Evolutionary conservation across 2,888 invertebrate genomes (phyloP), one percentile per base, ranked within the genome.

Genomic region (Tricholauxania praeusta): DNA sequence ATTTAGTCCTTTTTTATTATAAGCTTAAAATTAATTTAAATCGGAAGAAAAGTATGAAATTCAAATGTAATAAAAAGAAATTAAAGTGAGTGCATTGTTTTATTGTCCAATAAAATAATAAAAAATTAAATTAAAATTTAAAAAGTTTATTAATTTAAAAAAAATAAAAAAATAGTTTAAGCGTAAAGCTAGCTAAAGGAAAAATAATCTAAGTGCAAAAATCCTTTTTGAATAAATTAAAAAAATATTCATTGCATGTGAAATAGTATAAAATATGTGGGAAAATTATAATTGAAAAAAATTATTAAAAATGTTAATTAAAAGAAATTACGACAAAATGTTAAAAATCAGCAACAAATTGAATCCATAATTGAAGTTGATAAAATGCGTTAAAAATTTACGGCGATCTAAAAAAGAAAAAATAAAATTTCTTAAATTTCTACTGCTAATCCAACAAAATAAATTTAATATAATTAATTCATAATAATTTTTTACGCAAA

Each of bases 51-150:
- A 39, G 39, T 10, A 39, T 39, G 39, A 52, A 71, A 68, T 48
- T 70, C 60, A 72, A 48, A 57, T 59, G 66, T 55, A 72, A 55
- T 71, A 12, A 67, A 66, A 76, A n/a, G 55, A 66, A 73, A 52
- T 53, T 15, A 64, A 76, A 70, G 63, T 69, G 59, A 72, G 65
- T 66, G 71, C 71, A 51, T 22, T 65, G 57, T 71, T 71, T 63
- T 15, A 53, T 55, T 12, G 48, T 59, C 32, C 74, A 71, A 74
- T 71, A 65, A 64, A 71, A 70, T 71, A 74, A 74, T 62, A 68
- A 71, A 69, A 72, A 74, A 52, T 51, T 51, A 75, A 74, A 74
- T 76, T 76, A 67, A 72, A 78, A 78, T 71, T 73, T 75, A 74
- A 69, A 72, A 73, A 66, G 73, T 62, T 32, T 71, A 67, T 53